Evolutionary conservation across 2,113 vertebrate genomes (phyloP), one percentile per base, ranked within the genome.

Genomic region (Archocentrus centrarchus): DNA sequence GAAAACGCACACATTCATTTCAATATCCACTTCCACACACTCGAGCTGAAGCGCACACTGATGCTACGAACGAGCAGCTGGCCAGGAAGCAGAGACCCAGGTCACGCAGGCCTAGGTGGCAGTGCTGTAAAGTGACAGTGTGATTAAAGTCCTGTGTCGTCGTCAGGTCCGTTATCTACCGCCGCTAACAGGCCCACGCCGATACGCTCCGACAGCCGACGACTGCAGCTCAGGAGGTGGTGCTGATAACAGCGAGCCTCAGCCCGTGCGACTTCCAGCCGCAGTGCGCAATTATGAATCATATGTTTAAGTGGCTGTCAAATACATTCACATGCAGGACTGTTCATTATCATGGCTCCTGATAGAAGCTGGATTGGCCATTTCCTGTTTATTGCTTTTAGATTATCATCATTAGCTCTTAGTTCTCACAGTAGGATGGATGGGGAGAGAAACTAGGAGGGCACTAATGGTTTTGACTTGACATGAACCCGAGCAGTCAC

Each of bases 81-180:
- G 81, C 62, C 18, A 37, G 70, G 81, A 83, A 73, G 78, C 75
- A 37, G 27, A 27, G 84, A 63, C 79, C 88, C 57, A 0, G 91
- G 91, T 91, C 91, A 86, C 3, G 44, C 81, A 53, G 86, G 80
- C 87, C 88, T 88, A 62, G 93, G 90, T 93, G 90, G 90, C 88
- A 39, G 76, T 8, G 88, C 84, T 84, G 79, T 88, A 87, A 93
- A 84, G 90, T 93, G 94, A 93, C 94, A 95, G 80, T 53, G 86
- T 95, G 93, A 95, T 95, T 95, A 93, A 95, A 62, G 90, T 87
- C 80, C 79, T 17, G 88, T 92, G 94, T 92, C 91, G 15, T 35
- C 3, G 63, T 41, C 6, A 60, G 90, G 81, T 77, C 82, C 39
- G 90, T 94, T 95, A 95, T 96, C 95, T 94, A 11, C 64, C 35